phyloP scores from a whole-genome alignment of 1,140 invertebrate genomes.

The Drosophila chauvacae region DNA sequence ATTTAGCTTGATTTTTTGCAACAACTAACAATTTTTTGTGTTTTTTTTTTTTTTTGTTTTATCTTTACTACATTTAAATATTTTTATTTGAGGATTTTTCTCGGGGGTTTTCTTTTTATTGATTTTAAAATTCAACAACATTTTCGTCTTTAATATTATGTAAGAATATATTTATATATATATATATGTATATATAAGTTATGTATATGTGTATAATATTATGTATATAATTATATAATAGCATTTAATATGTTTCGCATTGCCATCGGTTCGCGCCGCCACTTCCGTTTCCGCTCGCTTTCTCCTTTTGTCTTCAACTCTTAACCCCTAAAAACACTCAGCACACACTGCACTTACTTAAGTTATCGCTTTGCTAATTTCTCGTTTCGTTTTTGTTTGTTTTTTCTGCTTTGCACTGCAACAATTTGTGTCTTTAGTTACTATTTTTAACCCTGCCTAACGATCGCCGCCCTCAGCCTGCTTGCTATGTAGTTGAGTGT shows the following conservation, averaged over 20 bases:
- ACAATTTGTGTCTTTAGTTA: constrained; percentile 83
- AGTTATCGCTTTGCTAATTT: constrained; percentile 57
- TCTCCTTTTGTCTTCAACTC: constrained; percentile 10
- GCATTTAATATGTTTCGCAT: constrained; percentile 76
- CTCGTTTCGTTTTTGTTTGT: constrained; percentile 27
- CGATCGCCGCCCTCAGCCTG: constrained; percentile 36
- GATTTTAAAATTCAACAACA: constrained; percentile 82
- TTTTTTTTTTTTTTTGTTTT: constrained; percentile 16
- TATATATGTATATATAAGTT: constrained; percentile 64
- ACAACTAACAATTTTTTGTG: constrained; percentile 79
- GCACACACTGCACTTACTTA: constrained; percentile 32
- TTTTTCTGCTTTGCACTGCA: constrained; percentile 76
- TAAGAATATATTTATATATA: constrained; percentile 73
- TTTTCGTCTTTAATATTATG: constrained; percentile 72
- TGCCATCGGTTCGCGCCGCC: constrained; percentile 51
- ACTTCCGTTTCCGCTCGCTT: constrained; percentile 22
- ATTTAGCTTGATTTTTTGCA: constrained; percentile 70
- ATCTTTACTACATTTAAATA: constrained; percentile 57
- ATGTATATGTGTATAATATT: constrained; percentile 72
- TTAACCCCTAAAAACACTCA: constrained; percentile 44
- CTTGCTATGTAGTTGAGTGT: constrained; percentile 55
- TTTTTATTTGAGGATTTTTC: constrained; percentile 45
- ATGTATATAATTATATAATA: constrained; percentile 65
- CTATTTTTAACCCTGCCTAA: constrained; percentile 77
- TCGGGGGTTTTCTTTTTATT: constrained; percentile 54